Evolutionary conservation across 2,797 vertebrate species (phyloP), one percentile per base, ranked within the genome.

Genomic region (Vultur gryphus): DNA sequence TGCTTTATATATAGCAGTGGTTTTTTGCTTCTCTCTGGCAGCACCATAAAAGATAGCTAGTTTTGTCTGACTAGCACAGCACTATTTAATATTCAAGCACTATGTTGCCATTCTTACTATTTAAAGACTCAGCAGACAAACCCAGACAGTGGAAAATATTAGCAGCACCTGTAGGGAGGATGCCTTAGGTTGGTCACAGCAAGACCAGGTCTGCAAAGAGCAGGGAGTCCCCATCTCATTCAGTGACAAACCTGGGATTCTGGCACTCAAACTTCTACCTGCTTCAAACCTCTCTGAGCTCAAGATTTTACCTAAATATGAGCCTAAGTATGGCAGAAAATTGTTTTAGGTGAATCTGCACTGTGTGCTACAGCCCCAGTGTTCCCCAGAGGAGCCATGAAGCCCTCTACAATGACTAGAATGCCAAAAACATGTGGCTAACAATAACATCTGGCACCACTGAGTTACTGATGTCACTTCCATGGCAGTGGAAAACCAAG

Each of bases 211-310:
- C 39, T 62, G 9, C 33, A 48, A 58, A 26, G 8, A 77, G 11
- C 0, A 1, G 3, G 2, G 4, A 70, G 7, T 58, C n/a, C 16
- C 14, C 28, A 29, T 20, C 31, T 17, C 2, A 2, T 55, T 85
- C 71, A 44, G 0, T 55, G 44, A 59, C 15, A 28, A 13, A 46
- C 9, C 23, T 80, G 13, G 14, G 13, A 77, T 61, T 49, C 18
- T 80, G 64, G 13, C 59, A 67, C 23, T 77, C 31, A 73, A 48
- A 62, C 2, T 61, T 70, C 31, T 77, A 41, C 9, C 13, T 70
- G 17, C 16, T 73, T 87, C 54, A 61, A 14, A 29, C 16, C 17
- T 35, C 29, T 43, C 55, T 73, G 21, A 69, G 17, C 8, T 71
- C 20, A n/a, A 66, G 9, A 29, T 25, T 64, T 69, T 78, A 84